Conservation (phyloP, 2,797 vertebrate genomes). For the Odontamblyopus lacepedii region DNA sequence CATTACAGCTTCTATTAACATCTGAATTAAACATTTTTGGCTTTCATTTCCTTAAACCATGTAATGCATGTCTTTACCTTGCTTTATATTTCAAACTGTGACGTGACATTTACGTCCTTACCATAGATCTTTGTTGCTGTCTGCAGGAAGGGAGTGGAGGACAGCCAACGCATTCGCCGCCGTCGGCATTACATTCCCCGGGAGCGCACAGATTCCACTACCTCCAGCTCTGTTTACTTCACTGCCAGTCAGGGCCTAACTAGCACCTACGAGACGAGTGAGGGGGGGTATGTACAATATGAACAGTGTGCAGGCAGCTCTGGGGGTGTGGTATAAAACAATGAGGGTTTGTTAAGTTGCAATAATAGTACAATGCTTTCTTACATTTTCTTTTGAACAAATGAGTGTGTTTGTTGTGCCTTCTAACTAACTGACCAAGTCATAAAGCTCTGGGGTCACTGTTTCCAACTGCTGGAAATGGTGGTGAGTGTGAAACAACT, state of each 20-base stretch:
- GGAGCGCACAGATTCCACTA: constrained; percentile 86
- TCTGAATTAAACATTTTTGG: neutral
- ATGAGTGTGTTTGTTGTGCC: neutral
- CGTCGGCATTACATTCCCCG: constrained; percentile 74
- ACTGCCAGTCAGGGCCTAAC: constrained; percentile 81
- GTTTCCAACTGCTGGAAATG: too few relatives aligned
- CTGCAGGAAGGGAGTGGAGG: constrained; percentile 86
- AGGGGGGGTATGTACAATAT: constrained; percentile 81
- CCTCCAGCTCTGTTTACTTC: constrained; percentile 95
- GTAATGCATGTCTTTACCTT: neutral
- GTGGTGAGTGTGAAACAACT: too few relatives aligned
- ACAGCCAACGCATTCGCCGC: constrained; percentile 81
- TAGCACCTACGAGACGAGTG: constrained; percentile 80
- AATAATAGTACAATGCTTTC: neutral
- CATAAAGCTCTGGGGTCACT: neutral
- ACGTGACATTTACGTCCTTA: neutral
- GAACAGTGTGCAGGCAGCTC: neutral
- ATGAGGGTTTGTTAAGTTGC: neutral
- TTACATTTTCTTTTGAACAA: too few relatives aligned
- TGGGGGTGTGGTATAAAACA: neutral
- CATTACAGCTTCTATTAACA: neutral
- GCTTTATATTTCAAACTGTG: neutral
- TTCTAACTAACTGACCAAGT: neutral
- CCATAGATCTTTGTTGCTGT: neutral
- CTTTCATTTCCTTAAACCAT: neutral